Evolutionary conservation across 2,888 invertebrate species (phyloP), one percentile per base, ranked within the genome.

Genomic region (Oegoconia quadripuncta): DNA sequence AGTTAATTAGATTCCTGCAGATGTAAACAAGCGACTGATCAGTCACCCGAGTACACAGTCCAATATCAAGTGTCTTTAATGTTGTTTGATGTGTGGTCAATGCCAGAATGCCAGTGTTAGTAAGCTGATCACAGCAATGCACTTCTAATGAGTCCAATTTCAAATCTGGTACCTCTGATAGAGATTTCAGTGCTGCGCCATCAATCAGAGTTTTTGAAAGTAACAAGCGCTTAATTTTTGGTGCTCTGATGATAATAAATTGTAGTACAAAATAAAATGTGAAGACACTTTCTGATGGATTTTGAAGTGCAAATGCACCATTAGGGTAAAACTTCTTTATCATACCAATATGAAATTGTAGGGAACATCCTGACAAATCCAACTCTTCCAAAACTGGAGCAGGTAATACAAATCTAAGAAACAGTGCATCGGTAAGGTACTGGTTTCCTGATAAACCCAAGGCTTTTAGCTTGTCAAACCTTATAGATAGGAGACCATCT

Each of bases 361-460:
- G 89, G 40, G 92, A 92, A 51, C 92, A 92, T 6, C 89, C 90
- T 17, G 91, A 90, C 44, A 94, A 75, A 58, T 91, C 90, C 0
- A 94, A 68, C 11, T 89, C 81, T 43, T 90, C 86, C 12, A 94
- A 63, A 39, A 86, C 79, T 28, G 90, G 90, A 46, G 91, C 90
- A 8, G 91, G 82, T 5, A 88, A 77, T 2, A 91, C 83, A 57
- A 94, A 87, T 55, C 93, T 89, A 55, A 90, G 88, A 35, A 94
- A 90, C 8, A 93, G 82, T n/a, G 91, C 91, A 86, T 94, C 94
- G 2, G 93, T 92, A 23, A 94, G 76, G 66, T 93, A 93, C 47
- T 93, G 89, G 61, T 94, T 92, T 25, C 90, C 89, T 13, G 90
- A 88, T 39, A 94, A 69, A 39, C 90, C 91, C 15, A 94, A 73